Conservation (phyloP, 2,113 vertebrate species). For the Pogonocichla stellata region DNA sequence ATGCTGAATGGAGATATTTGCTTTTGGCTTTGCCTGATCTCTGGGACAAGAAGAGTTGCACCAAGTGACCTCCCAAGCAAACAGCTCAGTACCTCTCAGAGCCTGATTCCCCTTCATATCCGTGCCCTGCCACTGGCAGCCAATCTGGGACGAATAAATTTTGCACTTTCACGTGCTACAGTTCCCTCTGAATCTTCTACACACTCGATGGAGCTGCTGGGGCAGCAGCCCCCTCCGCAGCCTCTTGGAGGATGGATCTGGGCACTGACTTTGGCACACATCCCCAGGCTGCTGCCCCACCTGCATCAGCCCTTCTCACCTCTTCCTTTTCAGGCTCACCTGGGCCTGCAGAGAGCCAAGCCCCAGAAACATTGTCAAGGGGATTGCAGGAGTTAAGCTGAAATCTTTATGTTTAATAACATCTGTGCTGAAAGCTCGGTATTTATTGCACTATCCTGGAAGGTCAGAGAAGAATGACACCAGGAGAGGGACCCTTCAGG, state of each 20-base stretch:
- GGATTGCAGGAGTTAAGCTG: not conserved
- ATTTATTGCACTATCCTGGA: not conserved
- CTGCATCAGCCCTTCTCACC: not conserved
- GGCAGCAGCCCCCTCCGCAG: fast-evolving
- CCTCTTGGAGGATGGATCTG: fast-evolving
- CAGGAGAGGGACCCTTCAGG: not conserved
- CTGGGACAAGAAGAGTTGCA: not conserved
- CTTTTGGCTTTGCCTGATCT: not conserved
- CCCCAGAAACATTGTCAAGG: not conserved
- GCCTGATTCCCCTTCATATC: not conserved
- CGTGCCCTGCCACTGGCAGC: fast-evolving
- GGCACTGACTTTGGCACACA: not conserved
- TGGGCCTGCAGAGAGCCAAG: not conserved
- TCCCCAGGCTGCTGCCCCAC: not conserved
- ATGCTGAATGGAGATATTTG: not conserved
- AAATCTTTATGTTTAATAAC: not conserved
- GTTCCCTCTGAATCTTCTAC: not conserved
- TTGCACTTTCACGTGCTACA: fast-evolving
- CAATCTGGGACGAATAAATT: not conserved
- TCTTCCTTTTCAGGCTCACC: not conserved
- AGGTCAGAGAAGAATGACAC: not conserved
- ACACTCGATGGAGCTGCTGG: not conserved
- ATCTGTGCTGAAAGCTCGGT: not conserved
- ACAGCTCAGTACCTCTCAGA: not conserved
- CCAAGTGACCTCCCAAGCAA: not conserved